phyloP scores from a whole-genome alignment of 2,797 vertebrate species.

The Urosaurus nigricauda region DNA sequence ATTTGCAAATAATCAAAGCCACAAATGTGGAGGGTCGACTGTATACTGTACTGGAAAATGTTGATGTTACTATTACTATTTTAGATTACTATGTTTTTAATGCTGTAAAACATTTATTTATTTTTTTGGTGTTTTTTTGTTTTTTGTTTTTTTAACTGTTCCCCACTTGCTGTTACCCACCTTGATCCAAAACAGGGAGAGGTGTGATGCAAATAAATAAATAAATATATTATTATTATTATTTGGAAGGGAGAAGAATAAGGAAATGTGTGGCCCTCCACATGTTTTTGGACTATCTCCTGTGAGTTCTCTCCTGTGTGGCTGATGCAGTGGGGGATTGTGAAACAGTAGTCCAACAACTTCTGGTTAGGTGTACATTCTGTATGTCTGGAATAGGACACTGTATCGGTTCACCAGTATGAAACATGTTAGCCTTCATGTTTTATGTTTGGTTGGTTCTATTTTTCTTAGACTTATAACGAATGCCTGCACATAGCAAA shows the following conservation, averaged over 20 bases:
- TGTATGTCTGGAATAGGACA: not conserved
- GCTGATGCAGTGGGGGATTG: not conserved
- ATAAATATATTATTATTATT: too few relatives aligned
- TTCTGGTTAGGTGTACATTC: not conserved
- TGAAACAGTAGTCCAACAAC: not conserved
- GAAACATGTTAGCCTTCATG: not conserved
- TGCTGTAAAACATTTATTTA: too few relatives aligned
- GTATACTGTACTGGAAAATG: not conserved
- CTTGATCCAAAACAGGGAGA: too few relatives aligned
- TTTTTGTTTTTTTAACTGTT: too few relatives aligned
- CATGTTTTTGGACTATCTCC: not conserved
- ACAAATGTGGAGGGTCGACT: too few relatives aligned
- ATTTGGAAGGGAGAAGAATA: not conserved
- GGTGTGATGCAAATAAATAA: too few relatives aligned
- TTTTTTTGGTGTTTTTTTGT: too few relatives aligned
- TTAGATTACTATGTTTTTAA: too few relatives aligned
- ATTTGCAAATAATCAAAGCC: too few relatives aligned
- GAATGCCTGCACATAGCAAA: not conserved
- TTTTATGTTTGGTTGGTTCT: not conserved
- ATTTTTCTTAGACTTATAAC: not conserved
- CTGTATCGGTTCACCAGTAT: not conserved
- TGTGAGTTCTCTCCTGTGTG: not conserved
- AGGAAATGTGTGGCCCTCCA: too few relatives aligned
- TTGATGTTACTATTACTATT: too few relatives aligned
- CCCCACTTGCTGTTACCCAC: too few relatives aligned